Percentiles rank a stretch among this genome's conserved stretches.
phyloP scores from a whole-genome alignment of 1,140 invertebrate species.

The Drosophila pandora region DNA sequence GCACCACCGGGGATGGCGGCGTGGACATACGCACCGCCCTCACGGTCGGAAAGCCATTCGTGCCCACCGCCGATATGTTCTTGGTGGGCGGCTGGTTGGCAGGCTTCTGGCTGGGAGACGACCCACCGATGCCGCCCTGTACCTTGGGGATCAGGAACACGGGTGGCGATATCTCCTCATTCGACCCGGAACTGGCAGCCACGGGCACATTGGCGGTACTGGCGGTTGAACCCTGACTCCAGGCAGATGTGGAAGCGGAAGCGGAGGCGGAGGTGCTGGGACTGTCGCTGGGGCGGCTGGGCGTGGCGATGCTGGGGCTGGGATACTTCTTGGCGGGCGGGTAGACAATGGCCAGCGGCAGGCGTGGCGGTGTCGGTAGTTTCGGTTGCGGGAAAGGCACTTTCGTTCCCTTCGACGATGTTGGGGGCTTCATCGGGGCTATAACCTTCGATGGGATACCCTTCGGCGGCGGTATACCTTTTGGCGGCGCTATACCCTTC shows the following conservation, averaged over 20 bases:
- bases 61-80: no score
- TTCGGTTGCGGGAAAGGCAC: no score
- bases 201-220: not conserved
- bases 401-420: no score
- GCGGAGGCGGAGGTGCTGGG: not conserved
- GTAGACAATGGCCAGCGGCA: constrained; percentile 61
- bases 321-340: constrained; percentile 14
- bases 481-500: no score
- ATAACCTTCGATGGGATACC: no score
- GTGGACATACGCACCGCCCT: not conserved
- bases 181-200: not conserved
- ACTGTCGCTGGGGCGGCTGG: not conserved
- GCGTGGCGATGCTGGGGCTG: not conserved
- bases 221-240: no score
- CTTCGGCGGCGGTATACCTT: no score
- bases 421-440: no score
- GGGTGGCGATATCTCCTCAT: not conserved
- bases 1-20: no score
- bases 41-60: not conserved
- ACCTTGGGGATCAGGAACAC: not conserved
- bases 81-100: not conserved
- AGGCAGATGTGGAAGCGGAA: no score
- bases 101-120: not conserved
- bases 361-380: constrained; percentile 3
- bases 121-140: not conserved